Evolutionary conservation across 2,797 vertebrate species (phyloP), one percentile per base, ranked within the genome.

Genomic region (Pyrocephalus nanus): DNA sequence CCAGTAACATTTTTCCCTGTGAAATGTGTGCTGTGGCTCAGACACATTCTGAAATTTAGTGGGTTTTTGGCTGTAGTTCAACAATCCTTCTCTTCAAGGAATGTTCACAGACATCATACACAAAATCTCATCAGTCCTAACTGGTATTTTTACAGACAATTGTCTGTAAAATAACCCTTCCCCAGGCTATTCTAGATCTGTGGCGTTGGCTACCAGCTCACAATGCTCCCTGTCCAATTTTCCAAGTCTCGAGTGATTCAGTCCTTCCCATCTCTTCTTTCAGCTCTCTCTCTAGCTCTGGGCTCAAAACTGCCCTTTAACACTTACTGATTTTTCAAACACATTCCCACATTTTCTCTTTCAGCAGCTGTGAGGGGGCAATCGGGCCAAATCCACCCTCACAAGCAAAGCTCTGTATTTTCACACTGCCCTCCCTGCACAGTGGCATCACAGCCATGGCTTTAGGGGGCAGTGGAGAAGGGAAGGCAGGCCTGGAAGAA

Each of bases 321-420:
- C 85, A 93, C 90, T 84, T 79, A 73, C 48, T 95, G 85, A 81
- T 80, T 95, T 97, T 95, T 91, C 93, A 92, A 78, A 81, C 81
- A 76, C 60, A 86, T 85, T 96, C 93, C 78, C 94, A 95, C 78
- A 90, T 95, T 95, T 81, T 85, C 0, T 66, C 64, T 85, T 96
- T 88, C 89, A 88, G 93, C 88, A 91, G 91, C 86, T 92, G 86
- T 36, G 58, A 96, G 76, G 34, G 58, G 53, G 43, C 73, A 91
- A 27, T 54, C 0, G 0, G 76, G 86, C 90, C 84, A 96, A 95
- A 69, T 74, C 77, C 53, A 51, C 40, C 72, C 75, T 81, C 51
- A 96, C 93, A 96, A 94, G 58, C 40, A 93, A 65, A 85, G 80
- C 90, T 96, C 85, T 96, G 95, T 96, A 84, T 66, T 81, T 74